Evolutionary conservation across 2,797 vertebrate species (phyloP), one percentile per base, ranked within the genome.

Genomic region (Macroramphosus scolopax): DNA sequence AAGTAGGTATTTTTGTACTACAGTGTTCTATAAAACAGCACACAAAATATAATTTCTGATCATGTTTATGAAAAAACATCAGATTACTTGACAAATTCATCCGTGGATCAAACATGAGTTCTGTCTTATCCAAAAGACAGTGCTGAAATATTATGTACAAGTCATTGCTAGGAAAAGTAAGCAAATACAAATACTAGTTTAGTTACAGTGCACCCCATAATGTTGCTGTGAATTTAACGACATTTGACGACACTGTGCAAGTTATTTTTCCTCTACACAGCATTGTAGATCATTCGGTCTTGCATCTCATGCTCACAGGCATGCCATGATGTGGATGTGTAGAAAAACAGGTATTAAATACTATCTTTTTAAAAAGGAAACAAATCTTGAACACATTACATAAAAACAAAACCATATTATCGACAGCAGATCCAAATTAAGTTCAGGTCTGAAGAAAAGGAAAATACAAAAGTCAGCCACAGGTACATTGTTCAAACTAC

Each of bases 41-140:
- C 87, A 89, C 79, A 90, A 90, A 90, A 89, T 88, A 89, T 62
- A 88, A 74, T 78, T 87, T 85, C 77, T 75, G 65, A 72, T 85
- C 75, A 77, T 65, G 72, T 80, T 77, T 65, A 76, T 72, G 63
- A 66, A 72, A 82, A 82, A 82, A 71, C 37, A 72, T 73, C 60
- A 69, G 68, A 78, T 73, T 73, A 61, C 63, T 52, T 29, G 43
- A 71, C 67, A 79, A 54, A 75, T 64, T 40, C 35, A 77, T 74
- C 41, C 51, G 65, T 60, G 71, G 41, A 61, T 79, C 74, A 61
- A 68, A 68, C 63, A 66, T 5, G 32, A 56, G 47, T 56, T 56
- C 34, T 37, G 66, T 59, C 51, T 68, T 47, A 47, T 77, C 45
- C 62, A 68, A 80, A 77, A 77, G 72, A 78, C 69, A 69, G 63